These are phyloP conservation scores for Spicauda simplicius DNA, from an alignment of 2,888 invertebrate species.

Conservation along the genomic window DNA sequence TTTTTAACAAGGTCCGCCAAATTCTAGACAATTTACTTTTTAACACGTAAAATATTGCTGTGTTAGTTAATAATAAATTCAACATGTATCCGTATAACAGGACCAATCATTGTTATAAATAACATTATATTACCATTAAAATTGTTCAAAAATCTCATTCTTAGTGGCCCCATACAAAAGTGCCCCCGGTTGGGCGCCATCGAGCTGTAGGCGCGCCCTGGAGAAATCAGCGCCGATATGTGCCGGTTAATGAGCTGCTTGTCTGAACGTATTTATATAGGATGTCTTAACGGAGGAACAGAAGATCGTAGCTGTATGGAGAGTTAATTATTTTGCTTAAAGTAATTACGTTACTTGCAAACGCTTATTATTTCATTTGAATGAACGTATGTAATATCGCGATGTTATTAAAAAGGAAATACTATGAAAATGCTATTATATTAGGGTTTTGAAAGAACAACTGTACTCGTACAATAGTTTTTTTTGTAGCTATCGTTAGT, in stretches of 20 bases:
- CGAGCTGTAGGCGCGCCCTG: constrained; percentile 64
- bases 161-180: constrained; percentile 54
- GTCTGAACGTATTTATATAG: constrained; percentile 40
- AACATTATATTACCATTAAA: too few relatives aligned
- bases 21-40: too few relatives aligned
- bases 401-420: too few relatives aligned
- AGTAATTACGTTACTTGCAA: background rate
- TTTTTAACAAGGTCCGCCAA: too few relatives aligned
- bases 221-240: constrained; percentile 74
- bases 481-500: too few relatives aligned
- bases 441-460: too few relatives aligned
- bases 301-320: background rate
- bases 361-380: background rate
- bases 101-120: too few relatives aligned
- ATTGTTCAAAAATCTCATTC: constrained; percentile 39
- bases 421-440: too few relatives aligned
- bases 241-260: constrained; percentile 51
- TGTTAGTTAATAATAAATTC: too few relatives aligned
- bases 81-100: too few relatives aligned
- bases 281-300: constrained; percentile 28
- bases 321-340: constrained; percentile 15
- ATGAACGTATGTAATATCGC: background rate
- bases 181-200: constrained; percentile 58
- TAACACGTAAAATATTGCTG: too few relatives aligned
- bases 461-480: too few relatives aligned